Percentiles rank a stretch among this genome's conserved stretches.
These are phyloP conservation scores for Conus ventricosus DNA, from an alignment of 1,140 invertebrate genomes.

Conservation along the genomic window DNA sequence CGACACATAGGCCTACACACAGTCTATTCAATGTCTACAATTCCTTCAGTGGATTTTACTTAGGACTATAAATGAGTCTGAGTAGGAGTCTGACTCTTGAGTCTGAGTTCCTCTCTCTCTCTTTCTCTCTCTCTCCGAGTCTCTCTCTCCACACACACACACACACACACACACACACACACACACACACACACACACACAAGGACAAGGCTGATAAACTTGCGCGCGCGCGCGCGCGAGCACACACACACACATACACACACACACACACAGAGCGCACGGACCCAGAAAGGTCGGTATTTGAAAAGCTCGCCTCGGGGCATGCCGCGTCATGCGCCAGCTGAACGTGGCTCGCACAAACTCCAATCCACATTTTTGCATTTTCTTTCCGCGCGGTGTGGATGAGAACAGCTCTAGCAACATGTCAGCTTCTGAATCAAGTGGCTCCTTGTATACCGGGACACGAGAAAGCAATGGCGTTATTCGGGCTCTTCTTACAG, in stretches of 20 bases:
- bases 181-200: not conserved
- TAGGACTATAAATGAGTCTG: too few species aligned
- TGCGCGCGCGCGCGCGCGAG: too few species aligned
- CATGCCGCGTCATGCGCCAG: not conserved
- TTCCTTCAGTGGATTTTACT: too few species aligned
- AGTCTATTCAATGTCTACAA: too few species aligned
- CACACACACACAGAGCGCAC: too few species aligned
- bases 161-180: not conserved
- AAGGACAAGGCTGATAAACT: not conserved
- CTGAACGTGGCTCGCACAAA: not conserved
- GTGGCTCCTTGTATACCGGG: not conserved
- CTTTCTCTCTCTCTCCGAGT: too few species aligned
- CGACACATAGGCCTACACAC: too few species aligned
- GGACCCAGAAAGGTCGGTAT: not conserved
- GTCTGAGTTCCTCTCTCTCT: too few species aligned
- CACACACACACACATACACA: not conserved
- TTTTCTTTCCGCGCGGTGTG: not conserved
- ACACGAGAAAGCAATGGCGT: slow-evolving; percentile 20
- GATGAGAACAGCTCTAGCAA: not conserved
- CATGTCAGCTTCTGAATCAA: not conserved
- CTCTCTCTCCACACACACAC: too few species aligned
- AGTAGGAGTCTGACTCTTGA: too few species aligned
- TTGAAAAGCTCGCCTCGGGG: not conserved
- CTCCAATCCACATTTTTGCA: not conserved
- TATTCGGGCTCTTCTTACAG: slow-evolving; percentile 23